A percentile compares a stretch with the other conserved stretches of the same genome.
Evolutionary conservation across 2,888 invertebrate species (phyloP).

Genomic region (Metellina segmentata): DNA sequence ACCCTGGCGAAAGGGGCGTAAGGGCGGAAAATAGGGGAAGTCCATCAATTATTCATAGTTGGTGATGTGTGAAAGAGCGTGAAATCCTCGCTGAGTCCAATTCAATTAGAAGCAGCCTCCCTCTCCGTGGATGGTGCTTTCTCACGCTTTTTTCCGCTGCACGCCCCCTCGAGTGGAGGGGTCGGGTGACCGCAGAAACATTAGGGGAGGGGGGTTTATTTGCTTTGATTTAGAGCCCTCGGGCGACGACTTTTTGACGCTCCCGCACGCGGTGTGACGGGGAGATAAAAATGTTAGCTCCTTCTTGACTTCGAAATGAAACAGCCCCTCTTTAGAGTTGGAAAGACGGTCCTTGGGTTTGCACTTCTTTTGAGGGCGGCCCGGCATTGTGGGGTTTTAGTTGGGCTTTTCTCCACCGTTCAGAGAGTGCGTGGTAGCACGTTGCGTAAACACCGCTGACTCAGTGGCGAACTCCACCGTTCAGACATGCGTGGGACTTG

Average conservation of each 20-base stretch:
- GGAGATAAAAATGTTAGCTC: constrained; percentile 11
- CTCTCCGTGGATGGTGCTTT: constrained; percentile 65
- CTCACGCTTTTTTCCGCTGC: constrained; percentile 48
- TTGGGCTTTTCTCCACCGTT: no score
- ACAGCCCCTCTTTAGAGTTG: background rate
- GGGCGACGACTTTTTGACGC: constrained; percentile 51
- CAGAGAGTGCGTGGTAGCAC: no score
- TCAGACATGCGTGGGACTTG: no score
- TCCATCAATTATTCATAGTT: constrained; percentile 76
- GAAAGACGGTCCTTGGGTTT: no score
- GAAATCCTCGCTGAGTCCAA: constrained; percentile 64
- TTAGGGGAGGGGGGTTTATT: constrained; percentile 35
- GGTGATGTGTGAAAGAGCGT: constrained; percentile 70
- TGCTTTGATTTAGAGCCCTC: constrained; percentile 46
- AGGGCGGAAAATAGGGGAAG: constrained; percentile 49
- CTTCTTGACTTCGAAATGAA: background rate
- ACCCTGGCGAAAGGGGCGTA: background rate
- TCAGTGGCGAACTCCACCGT: no score
- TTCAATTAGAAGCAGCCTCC: constrained; percentile 62
- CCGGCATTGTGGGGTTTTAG: no score
- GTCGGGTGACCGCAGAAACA: constrained; percentile 70
- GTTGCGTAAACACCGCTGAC: no score
- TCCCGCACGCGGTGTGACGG: background rate
- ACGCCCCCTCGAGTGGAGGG: constrained; percentile 19
- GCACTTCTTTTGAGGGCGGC: no score